Conservation (phyloP, 2,113 vertebrate genomes). For the Bubo bubo region DNA sequence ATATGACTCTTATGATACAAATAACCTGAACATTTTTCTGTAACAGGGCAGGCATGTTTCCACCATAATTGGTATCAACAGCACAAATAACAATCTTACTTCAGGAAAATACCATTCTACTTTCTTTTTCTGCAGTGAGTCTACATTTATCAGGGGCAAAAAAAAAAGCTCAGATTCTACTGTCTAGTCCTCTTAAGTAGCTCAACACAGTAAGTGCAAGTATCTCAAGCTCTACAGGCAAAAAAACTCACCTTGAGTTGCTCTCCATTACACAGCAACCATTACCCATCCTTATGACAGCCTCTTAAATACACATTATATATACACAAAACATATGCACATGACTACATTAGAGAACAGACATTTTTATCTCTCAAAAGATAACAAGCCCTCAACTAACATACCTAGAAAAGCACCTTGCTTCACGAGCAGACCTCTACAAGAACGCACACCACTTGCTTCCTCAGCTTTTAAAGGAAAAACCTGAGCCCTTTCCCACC, state of each 20-base stretch:
- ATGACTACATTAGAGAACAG: background rate
- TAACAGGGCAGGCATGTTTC: background rate
- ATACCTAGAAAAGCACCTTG: background rate
- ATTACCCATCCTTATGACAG: fast-evolving
- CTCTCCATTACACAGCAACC: background rate
- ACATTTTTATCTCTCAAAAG: background rate
- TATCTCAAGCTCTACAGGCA: background rate
- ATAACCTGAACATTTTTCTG: background rate
- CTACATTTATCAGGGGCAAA: background rate
- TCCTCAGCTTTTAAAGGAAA: background rate
- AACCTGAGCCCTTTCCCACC: background rate
- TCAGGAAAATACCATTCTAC: background rate
- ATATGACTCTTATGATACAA: background rate
- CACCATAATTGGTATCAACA: background rate
- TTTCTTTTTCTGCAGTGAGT: background rate
- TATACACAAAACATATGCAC: background rate
- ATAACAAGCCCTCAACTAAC: background rate
- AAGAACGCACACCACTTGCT: fast-evolving
- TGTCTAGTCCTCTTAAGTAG: background rate
- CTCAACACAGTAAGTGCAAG: background rate
- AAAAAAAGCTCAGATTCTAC: background rate
- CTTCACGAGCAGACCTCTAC: fast-evolving
- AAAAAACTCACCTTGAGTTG: background rate
- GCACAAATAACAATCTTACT: background rate
- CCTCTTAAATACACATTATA: fast-evolving